These are phyloP conservation scores for Etheostoma spectabile DNA, from an alignment of 2,113 vertebrate species.

Conservation along the genomic window DNA sequence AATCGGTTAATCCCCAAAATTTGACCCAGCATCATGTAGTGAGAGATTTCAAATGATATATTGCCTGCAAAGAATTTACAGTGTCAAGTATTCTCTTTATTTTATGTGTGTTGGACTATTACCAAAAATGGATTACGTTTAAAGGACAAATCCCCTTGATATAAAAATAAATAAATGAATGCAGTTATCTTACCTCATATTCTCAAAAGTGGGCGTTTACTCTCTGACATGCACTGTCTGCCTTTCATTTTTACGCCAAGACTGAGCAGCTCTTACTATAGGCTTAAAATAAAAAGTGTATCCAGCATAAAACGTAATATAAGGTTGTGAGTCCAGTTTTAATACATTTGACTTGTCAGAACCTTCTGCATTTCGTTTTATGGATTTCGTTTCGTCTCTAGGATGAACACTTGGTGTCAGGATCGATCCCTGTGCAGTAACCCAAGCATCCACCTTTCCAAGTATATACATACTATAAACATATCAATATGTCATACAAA, in stretches of 20 bases:
- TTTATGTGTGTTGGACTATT: conserved; percentile 20
- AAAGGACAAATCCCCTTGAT: neutral
- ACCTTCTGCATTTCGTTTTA: neutral
- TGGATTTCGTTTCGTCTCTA: too few relatives aligned
- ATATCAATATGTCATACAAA: too few relatives aligned
- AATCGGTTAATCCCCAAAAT: conserved; percentile 62
- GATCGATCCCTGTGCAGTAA: too few relatives aligned
- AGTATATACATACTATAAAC: too few relatives aligned
- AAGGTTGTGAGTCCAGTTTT: too few relatives aligned
- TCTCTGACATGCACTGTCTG: neutral
- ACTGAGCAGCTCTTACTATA: neutral
- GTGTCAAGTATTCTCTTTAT: conserved; percentile 11
- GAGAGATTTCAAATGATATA: conserved; percentile 3
- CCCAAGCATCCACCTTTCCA: too few relatives aligned
- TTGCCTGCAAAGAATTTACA: neutral
- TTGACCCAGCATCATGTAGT: conserved; percentile 25
- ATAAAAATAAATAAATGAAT: conserved; percentile 2
- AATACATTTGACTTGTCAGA: neutral
- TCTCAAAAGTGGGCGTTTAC: conserved; percentile 1
- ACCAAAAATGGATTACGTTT: neutral
- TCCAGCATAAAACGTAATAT: neutral
- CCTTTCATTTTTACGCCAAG: neutral
- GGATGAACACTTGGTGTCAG: too few relatives aligned
- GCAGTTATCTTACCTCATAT: neutral
- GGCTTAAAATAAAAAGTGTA: neutral